Base-by-base conservation (phyloP, 2,113 vertebrate species). In the Lichenostomus cassidix region DNA sequence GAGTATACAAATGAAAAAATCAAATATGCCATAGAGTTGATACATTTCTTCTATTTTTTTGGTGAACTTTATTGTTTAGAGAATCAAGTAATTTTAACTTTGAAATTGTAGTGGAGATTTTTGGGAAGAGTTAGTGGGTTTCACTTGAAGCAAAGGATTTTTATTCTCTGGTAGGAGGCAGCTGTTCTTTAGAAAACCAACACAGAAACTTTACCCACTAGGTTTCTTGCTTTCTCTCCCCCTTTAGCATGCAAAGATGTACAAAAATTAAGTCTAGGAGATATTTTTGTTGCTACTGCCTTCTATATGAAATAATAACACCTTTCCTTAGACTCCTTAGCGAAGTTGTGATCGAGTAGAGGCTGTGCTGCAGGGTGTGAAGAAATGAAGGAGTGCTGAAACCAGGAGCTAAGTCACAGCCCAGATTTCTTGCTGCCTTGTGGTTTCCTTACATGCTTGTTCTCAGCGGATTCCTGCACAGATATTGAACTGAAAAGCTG, bases 381-480 rank as follows among this genome's bases (percentile, higher is more conserved):
- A 92, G 89, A 81, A 89, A 78, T 77, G 76, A 73, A 88, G 80
- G 69, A 87, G 56, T 12, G n/a, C 17, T 64, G 81, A 15, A 70
- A 70, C 65, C 68, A 35, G 83, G 64, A 94, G 47, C 13, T 65
- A 83, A 83, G 33, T 86, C 67, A 65, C 82, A 95, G 46, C 39
- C 56, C 64, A 41, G 52, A 88, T 88, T 94, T 88, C 79, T 88
- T 74, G 15, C 71, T 83, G 60, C 83, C 44, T 80, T 53, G 33
- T 93, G 82, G 39, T 86, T 95, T 95, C 78, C 63, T 75, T 69
- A 33, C 2, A 0, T 67, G 35, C 62, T 73, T 9, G 1, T 70
- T 83, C 71, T 95, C 52, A 31, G 52, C 83, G 85, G 47, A 78
- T 92, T 92, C 76, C 68, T 90, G 85, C 79, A 37, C 59, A 91